Conservation (phyloP, 2,113 vertebrate species). For the Eira barbara region DNA sequence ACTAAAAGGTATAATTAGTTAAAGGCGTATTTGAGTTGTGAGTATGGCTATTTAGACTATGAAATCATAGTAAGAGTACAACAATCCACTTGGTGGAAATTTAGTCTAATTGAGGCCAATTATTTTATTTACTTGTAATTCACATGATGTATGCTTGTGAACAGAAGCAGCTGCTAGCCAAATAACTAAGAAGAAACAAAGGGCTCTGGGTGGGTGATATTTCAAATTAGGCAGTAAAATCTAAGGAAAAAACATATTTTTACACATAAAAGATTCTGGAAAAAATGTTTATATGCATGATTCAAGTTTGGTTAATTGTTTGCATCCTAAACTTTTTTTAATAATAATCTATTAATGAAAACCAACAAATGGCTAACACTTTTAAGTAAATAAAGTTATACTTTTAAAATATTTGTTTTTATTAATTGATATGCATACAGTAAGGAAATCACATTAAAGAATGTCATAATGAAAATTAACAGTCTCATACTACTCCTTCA, state of each 20-base stretch:
- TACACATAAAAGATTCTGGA: background rate
- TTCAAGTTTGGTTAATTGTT: background rate
- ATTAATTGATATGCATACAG: background rate
- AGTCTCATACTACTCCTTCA: background rate
- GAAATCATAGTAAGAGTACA: background rate
- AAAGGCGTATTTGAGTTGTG: background rate
- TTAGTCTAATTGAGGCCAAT: constrained; percentile 36
- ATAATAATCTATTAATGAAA: background rate
- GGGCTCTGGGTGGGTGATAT: background rate
- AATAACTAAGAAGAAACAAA: background rate
- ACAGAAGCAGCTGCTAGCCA: constrained; percentile 33
- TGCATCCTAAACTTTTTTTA: background rate
- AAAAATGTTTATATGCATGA: background rate
- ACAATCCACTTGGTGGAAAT: background rate
- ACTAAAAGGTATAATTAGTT: background rate
- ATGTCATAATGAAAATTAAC: background rate
- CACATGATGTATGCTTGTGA: background rate
- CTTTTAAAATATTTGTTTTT: background rate
- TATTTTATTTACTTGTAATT: constrained; percentile 56
- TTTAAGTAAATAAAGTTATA: background rate
- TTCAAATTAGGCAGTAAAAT: background rate
- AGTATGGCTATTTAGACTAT: background rate
- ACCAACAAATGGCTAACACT: background rate
- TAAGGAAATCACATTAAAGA: background rate
- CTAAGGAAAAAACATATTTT: background rate